Evolutionary conservation across 2,113 vertebrate genomes (phyloP), one percentile per base, ranked within the genome.

Genomic region (Sebastes fasciatus): DNA sequence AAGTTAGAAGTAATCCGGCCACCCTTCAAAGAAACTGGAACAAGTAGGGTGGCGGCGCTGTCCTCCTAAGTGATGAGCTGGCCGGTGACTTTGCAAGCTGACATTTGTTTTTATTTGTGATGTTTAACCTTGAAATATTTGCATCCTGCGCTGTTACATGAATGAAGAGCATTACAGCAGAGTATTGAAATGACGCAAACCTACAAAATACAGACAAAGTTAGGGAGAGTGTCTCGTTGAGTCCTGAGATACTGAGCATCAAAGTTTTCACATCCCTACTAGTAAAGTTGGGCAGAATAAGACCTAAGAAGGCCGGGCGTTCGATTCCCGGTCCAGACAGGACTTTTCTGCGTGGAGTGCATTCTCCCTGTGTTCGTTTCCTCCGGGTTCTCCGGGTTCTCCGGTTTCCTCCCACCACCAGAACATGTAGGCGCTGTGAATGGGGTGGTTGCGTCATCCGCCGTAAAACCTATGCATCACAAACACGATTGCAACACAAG

Each of bases 1-100:
- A 88, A 87, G 77, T 91, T 78, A 66, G 51, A 83, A 87, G 81
- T 86, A 80, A 90, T 84, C 80, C 51, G 9, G 65, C 51, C 68
- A 80, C 85, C 72, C 85, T 90, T 80, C 74, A 90, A 83, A 74
- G 67, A 81, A 84, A 86, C 61, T 70, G 54, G 76, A 88, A 80
- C 86, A 73, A 78, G 23, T 34, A 69, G 51, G 67, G 74, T 64
- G 76, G 52, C 68, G 2, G 11, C 46, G 16, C 60, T 74, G 46
- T 77, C 78, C 49, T 85, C 57, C 62, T 84, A 51, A 77, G 60
- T 55, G 78, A 83, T 17, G 82, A 76, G 75, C 58, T 58, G 77
- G 43, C 26, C 75, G 14, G 26, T 58, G 61, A 70, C 77, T 83
- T 26, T 64, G 55, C 11, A 45, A 51, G 61, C 61, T 62, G 19